phyloP scores from a whole-genome alignment of 1,140 invertebrate genomes.

The Physella acuta region DNA sequence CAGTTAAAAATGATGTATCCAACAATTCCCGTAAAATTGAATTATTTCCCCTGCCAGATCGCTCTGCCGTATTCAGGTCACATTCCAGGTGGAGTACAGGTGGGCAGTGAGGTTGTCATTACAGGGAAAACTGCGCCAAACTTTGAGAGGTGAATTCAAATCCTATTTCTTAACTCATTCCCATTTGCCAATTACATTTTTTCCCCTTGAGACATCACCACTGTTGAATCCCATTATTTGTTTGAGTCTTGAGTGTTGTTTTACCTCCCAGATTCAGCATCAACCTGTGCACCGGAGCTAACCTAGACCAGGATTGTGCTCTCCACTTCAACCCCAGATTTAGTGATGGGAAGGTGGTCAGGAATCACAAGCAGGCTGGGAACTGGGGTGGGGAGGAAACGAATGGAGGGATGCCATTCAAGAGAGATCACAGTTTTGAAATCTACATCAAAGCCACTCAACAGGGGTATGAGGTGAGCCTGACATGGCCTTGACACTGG shows the following conservation, averaged over 20 bases:
- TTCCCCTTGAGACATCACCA: too few relatives aligned
- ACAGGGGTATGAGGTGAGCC: not conserved
- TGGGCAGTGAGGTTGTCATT: constrained; percentile 16
- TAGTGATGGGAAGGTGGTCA: not conserved
- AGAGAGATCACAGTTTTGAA: not conserved
- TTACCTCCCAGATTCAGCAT: not conserved
- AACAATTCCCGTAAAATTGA: too few relatives aligned
- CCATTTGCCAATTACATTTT: too few relatives aligned
- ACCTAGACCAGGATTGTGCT: not conserved
- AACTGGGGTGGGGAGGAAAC: not conserved
- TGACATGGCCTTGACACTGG: too few relatives aligned
- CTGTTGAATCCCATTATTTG: too few relatives aligned
- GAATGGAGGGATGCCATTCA: not conserved
- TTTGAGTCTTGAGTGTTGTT: too few relatives aligned
- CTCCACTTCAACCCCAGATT: not conserved
- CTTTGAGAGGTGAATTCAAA: constrained; percentile 2
- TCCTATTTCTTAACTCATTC: too few relatives aligned
- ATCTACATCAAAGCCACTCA: not conserved
- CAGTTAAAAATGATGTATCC: too few relatives aligned
- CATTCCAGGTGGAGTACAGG: constrained; percentile 10
- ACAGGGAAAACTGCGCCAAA: not conserved
- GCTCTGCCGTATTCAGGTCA: constrained; percentile 7
- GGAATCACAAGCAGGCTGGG: not conserved
- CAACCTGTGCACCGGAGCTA: not conserved
- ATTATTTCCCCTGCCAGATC: too few relatives aligned